Evolutionary conservation across 2,797 vertebrate genomes (phyloP), one percentile per base, ranked within the genome.

Genomic region (Hoplostethus mediterraneus): DNA sequence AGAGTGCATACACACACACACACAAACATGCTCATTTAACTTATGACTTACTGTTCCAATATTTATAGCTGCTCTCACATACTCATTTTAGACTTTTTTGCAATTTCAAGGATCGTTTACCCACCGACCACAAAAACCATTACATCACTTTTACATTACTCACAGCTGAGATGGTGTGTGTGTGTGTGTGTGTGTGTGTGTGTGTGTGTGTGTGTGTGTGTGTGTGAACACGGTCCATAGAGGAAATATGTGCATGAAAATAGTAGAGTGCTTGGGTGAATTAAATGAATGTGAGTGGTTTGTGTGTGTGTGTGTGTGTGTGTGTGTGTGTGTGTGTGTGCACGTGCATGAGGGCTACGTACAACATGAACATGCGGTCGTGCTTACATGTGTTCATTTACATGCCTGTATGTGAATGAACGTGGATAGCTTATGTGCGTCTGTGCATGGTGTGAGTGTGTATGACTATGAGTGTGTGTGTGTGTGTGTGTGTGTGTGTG

Each of bases 101-200:
- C 89, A 94, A 95, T 95, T 95, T 95, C 94, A 95, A 94, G 94
- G 92, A 91, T 94, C 91, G 91, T 95, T 95, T 95, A 91, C 87
- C 75, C 73, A 51, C 77, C 80, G 82, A 87, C 87, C 88, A 81
- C 65, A 81, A 84, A 90, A 91, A 90, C 88, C 84, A 93, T 93
- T 89, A 93, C 87, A 90, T 92, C 89, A 92, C 73, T 87, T 87
- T 82, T 87, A 87, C 90, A 91, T 92, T 90, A 91, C 84, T 90
- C 90, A 91, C 84, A 77, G 79, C 62, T 87, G 87, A 84, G 77
- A 78, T 71, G 75, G 57, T 74, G 76, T 65, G 51, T 71, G 75
- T 61, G 74, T 51, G 66, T 28, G 75, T 60, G 74, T 51, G 66
- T 28, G 67, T 36, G 75, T 49, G 67, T 72, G 66, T 66, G 62